Conservation (phyloP, 2,888 invertebrate species). For the Diplazon laetatorius region DNA sequence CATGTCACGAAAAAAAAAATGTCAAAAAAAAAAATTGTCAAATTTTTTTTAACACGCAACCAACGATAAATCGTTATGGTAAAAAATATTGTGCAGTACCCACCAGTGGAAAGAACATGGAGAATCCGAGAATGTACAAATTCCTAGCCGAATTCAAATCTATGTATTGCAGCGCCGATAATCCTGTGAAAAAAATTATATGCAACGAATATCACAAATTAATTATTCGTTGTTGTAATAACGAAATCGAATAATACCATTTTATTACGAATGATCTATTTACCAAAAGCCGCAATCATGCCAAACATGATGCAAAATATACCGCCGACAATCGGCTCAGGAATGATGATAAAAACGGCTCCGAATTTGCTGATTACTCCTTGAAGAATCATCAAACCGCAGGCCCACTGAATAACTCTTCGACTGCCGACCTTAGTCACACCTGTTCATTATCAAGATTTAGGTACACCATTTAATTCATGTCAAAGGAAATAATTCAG, state of each 20-base stretch:
- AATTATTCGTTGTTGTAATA: neutral
- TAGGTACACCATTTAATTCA: too few species aligned
- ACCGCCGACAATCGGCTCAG: slow-evolving; percentile 91
- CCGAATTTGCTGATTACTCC: slow-evolving; percentile 91
- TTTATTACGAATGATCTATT: slow-evolving; percentile 64
- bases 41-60: too few species aligned
- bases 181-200: slow-evolving; percentile 81
- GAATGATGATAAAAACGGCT: slow-evolving; percentile 91
- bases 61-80: too few species aligned
- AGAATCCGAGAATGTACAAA: slow-evolving; percentile 94
- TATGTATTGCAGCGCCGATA: slow-evolving; percentile 91
- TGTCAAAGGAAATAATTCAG: too few species aligned
- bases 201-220: too few species aligned
- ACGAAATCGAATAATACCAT: neutral
- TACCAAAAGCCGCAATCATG: slow-evolving; percentile 91
- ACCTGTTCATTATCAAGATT: slow-evolving; percentile 66
- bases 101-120: slow-evolving; percentile 92
- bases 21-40: too few species aligned
- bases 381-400: slow-evolving; percentile 89
- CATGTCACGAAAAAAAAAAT: too few species aligned
- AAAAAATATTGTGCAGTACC: too few species aligned
- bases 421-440: slow-evolving; percentile 89
- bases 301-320: slow-evolving; percentile 93
- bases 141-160: slow-evolving; percentile 93
- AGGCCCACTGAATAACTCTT: slow-evolving; percentile 90